Conservation (phyloP, 37 sponge, comb jelly and placozoan species). For the Ianthella basta region DNA sequence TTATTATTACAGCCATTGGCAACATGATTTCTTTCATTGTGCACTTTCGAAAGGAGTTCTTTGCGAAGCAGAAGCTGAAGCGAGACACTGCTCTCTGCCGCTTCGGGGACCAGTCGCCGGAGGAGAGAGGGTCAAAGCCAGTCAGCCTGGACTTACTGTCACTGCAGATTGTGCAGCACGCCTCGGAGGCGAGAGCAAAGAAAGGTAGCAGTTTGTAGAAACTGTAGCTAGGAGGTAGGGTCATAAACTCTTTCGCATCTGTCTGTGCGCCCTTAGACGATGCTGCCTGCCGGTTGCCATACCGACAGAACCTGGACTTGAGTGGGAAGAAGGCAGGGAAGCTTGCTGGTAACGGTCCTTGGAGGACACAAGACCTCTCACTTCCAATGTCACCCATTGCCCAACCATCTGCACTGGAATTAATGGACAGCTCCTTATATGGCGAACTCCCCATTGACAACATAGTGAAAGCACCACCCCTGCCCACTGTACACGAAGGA, state of each 20-base stretch:
- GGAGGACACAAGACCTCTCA: constrained; percentile 34
- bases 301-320: constrained; percentile 15
- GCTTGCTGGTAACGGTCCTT: not conserved
- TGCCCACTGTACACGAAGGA: too few species aligned
- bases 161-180: constrained; percentile 22
- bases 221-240: not conserved
- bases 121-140: constrained; percentile 24
- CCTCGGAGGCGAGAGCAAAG: not conserved
- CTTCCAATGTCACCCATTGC: constrained; percentile 79
- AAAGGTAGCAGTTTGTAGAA: not conserved
- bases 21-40: too few species aligned
- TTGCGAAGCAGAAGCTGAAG: constrained; percentile 58
- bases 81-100: not conserved
- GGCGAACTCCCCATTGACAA: too few species aligned
- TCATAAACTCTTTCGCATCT: too few species aligned
- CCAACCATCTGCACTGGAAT: constrained; percentile 61
- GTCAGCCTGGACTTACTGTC: constrained; percentile 15
- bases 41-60: constrained; percentile 55
- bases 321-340: not conserved
- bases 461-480: too few species aligned
- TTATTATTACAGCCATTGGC: not conserved
- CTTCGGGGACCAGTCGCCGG: not conserved
- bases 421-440: constrained; percentile 41
- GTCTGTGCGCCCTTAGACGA: too few species aligned
- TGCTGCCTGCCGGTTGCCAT: too few species aligned